Evolutionary conservation across 2,797 vertebrate genomes (phyloP).

Genomic region (Labroides dimidiatus): DNA sequence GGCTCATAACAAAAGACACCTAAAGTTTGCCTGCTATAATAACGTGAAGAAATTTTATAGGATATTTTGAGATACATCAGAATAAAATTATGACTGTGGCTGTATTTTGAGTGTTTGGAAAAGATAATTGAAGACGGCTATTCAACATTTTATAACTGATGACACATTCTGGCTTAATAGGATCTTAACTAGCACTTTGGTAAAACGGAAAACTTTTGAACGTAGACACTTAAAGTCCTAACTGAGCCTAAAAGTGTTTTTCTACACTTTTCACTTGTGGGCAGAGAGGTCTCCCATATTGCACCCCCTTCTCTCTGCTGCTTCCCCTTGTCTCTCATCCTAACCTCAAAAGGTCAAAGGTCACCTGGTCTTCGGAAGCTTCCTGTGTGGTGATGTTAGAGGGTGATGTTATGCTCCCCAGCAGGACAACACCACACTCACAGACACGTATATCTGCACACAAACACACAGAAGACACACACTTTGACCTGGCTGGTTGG

Average conservation of each 20-base stretch:
- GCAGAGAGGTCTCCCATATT: neutral
- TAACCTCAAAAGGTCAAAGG: constrained; percentile 66
- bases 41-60: no score
- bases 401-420: constrained; percentile 66
- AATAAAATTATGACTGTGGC: no score
- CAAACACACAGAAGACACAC: constrained; percentile 28
- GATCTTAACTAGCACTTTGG: neutral
- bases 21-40: no score
- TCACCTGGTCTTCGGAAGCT: constrained; percentile 69
- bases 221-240: constrained; percentile 6
- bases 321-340: constrained; percentile 61
- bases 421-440: constrained; percentile 41
- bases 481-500: constrained; percentile 45
- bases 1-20: no score
- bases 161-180: no score
- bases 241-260: constrained; percentile 24
- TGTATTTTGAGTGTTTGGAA: no score
- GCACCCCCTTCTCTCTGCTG: neutral
- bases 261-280: constrained; percentile 12
- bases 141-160: no score
- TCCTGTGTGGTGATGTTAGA: constrained; percentile 76
- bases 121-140: no score
- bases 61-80: no score
- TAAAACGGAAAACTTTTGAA: neutral
- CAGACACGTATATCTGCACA: constrained; percentile 2